Conservation (phyloP, 2,888 invertebrate genomes). For the Trachelus tabidus region DNA sequence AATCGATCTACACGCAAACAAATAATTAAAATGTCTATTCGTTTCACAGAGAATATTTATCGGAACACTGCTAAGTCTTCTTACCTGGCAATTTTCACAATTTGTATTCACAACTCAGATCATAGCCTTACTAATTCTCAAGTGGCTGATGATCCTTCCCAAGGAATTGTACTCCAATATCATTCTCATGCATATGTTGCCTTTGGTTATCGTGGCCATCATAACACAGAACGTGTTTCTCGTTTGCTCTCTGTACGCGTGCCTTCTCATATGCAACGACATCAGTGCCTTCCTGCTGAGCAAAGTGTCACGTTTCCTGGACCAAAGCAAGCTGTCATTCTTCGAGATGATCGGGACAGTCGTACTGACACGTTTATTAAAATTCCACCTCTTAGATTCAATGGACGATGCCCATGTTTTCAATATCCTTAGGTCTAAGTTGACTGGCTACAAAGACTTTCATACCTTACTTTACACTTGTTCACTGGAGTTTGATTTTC, state of each 20-base stretch:
- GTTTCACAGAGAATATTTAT: not conserved
- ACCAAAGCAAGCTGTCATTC: constrained; percentile 13
- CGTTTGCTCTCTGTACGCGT: constrained; percentile 68
- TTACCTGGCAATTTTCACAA: constrained; percentile 86
- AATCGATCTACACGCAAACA: not conserved
- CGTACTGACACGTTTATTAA: constrained; percentile 41
- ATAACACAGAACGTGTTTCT: constrained; percentile 68
- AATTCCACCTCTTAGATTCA: constrained; percentile 38
- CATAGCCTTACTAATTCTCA: constrained; percentile 77
- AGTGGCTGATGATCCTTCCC: constrained; percentile 71
- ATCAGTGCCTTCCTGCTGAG: constrained; percentile 28
- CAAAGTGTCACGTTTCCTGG: constrained; percentile 33
- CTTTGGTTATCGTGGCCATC: constrained; percentile 32
- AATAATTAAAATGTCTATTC: constrained; percentile 9
- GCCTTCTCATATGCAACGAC: constrained; percentile 63
- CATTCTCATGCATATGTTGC: constrained; percentile 58
- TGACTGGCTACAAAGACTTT: constrained; percentile 76
- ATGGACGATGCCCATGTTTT: constrained; percentile 77
- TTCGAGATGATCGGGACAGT: constrained; percentile 49
- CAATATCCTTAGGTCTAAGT: constrained; percentile 78
- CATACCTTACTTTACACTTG: constrained; percentile 84
- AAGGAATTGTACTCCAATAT: constrained; percentile 62
- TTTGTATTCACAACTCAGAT: constrained; percentile 84
- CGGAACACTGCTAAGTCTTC: constrained; percentile 62
- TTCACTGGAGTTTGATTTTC: constrained; percentile 80